Base-by-base conservation (phyloP, 2,888 invertebrate genomes). In the Tetheella fluctuosa region DNA sequence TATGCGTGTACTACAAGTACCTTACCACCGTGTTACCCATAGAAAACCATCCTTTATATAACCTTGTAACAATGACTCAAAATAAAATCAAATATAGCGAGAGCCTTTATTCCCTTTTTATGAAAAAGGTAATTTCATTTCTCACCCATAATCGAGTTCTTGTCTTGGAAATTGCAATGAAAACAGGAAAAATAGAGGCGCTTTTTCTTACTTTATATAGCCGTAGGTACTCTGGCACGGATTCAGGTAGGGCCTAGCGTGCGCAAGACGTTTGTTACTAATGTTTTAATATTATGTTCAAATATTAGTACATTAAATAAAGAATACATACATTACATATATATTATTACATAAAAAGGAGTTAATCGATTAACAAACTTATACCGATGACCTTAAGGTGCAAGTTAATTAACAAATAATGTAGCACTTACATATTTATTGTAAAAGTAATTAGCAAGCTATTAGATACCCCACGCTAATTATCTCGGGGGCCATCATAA, bases 51-150 rank as follows among this genome's bases (percentile, higher is more conserved):
- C 2, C 6, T 25, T 4, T 25, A 54, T 59, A 57, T 63, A 61
- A 34, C 25, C 60, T 63, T 56, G 28, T 23, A 30, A 30, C 30
- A 48, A 42, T 1, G n/a, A 48, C 63, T 62, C 71, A 60, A 68
- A 71, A 71, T 65, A 61, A 65, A 68, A 68, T 62, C 62, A 61
- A 58, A 20, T 48, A 63, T 69, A 5, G 20, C 48, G 20, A 53
- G 65, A 57, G 39, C 58, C 23, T 42, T 59, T 56, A 68, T 64
- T 65, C 65, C 62, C 52, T 54, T 62, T 71, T 62, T 59, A 62
- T 63, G 71, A 65, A 70, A 66, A 66, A 62, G 59, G 69, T 65
- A 67, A 73, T 71, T 66, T 55, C 64, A 73, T 74, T 73, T 71
- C 64, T 65, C 64, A 53, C 28, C 56, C 59, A 59, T 72, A 72